phyloP scores from a whole-genome alignment of 2,888 invertebrate genomes.

The Napeogenes sylphis region DNA sequence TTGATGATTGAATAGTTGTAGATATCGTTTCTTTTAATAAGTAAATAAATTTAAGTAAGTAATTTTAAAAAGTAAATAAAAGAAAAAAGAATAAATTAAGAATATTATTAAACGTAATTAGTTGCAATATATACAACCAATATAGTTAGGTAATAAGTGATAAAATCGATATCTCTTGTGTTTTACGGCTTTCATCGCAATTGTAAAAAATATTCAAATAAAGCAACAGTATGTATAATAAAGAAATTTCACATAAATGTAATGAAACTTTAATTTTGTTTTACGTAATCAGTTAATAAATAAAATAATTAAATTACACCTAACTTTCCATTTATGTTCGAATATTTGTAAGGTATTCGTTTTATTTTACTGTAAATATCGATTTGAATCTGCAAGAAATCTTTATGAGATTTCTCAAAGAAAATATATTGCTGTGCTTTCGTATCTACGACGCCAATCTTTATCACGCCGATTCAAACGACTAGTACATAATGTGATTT shows the following conservation, averaged over 20 bases:
- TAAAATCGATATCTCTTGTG: neutral
- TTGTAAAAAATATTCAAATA: too few species aligned
- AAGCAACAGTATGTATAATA: neutral
- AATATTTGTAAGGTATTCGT: constrained; percentile 15
- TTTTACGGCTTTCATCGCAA: too few species aligned
- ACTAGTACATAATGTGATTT: constrained; percentile 34
- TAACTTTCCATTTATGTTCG: constrained; percentile 8
- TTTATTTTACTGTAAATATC: too few species aligned
- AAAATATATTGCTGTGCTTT: constrained; percentile 28
- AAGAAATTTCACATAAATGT: constrained; percentile 7
- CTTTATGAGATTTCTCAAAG: constrained; percentile 24
- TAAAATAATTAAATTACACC: constrained; percentile 5
- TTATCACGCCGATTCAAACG: constrained; percentile 26
- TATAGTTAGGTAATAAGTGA: constrained; percentile 1
- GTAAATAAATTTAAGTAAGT: too few species aligned
- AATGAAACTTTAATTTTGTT: constrained; percentile 8
- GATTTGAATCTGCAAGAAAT: constrained; percentile 22
- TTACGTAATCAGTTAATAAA: constrained; percentile 17
- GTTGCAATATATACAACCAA: neutral
- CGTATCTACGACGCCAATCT: constrained; percentile 29
- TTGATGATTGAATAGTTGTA: too few species aligned
- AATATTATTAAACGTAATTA: neutral
- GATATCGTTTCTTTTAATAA: too few species aligned
- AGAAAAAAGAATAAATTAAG: neutral
- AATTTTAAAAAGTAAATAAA: too few species aligned